phyloP scores from a whole-genome alignment of 2,113 vertebrate species.

The Diadophis punctatus region DNA sequence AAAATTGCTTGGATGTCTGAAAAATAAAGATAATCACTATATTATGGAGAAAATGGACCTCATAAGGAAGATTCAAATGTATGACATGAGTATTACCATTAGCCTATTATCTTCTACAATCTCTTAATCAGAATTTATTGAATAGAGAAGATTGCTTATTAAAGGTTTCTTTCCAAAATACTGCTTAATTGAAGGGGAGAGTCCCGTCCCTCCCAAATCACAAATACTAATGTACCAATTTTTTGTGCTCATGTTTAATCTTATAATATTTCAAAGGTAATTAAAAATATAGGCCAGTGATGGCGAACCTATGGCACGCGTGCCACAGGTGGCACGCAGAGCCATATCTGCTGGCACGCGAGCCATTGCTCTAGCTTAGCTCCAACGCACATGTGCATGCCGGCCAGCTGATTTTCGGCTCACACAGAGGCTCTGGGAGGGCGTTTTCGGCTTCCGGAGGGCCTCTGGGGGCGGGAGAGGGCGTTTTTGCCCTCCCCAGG shows the following conservation, averaged over 20 bases:
- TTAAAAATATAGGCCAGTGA: background rate
- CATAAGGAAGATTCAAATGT: background rate
- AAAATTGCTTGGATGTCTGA: background rate
- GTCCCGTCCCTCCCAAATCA: background rate
- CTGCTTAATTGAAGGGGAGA: background rate
- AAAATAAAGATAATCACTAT: background rate
- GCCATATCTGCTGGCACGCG: no score
- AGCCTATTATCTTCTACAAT: background rate
- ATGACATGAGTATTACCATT: background rate
- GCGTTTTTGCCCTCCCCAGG: no score
- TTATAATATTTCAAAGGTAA: background rate
- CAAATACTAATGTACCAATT: background rate
- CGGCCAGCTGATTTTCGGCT: no score
- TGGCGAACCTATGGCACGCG: no score
- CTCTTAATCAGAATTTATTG: background rate
- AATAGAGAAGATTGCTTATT: background rate
- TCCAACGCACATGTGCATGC: no score
- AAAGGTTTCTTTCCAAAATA: background rate
- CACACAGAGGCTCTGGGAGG: no score
- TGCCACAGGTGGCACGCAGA: no score
- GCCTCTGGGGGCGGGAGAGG: no score
- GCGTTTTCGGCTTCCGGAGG: no score
- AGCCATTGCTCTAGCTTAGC: no score
- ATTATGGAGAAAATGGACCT: background rate
- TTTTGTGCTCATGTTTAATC: background rate